phyloP scores from a whole-genome alignment of 2,888 invertebrate species.

The Heliconius aoede region DNA sequence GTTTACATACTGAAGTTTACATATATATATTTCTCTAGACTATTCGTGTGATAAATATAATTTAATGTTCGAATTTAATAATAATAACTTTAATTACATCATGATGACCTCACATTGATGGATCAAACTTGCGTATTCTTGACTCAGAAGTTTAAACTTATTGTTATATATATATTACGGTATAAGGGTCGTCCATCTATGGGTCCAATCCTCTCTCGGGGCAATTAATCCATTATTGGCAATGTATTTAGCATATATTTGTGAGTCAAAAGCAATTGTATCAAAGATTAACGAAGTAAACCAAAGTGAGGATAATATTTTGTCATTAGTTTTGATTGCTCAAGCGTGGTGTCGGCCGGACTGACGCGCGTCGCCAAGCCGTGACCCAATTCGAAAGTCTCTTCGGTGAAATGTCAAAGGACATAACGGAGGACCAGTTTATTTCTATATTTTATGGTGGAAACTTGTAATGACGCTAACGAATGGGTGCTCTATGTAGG shows the following conservation, averaged over 20 bases:
- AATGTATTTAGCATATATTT: neutral
- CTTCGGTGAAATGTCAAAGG: conserved; percentile 40
- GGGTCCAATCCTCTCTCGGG: no score
- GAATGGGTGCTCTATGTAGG: neutral
- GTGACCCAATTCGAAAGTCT: conserved; percentile 41
- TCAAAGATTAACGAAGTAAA: conserved; percentile 19
- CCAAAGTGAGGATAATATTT: conserved; percentile 11
- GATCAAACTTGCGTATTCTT: no score
- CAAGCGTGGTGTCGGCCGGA: conserved; percentile 28
- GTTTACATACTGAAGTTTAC: no score
- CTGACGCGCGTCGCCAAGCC: conserved; percentile 37
- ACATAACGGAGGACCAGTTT: conserved; percentile 15
- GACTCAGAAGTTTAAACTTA: no score
- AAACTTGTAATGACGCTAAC: neutral
- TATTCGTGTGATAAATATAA: neutral
- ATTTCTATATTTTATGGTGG: conserved; percentile 4
- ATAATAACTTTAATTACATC: no score
- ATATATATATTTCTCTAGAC: neutral
- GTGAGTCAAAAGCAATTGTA: neutral
- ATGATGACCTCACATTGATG: no score
- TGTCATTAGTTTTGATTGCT: conserved; percentile 33
- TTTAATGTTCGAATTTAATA: no score
- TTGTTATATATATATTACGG: no score
- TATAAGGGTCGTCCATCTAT: no score
- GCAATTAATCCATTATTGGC: no score